Conservation (phyloP, 2,113 vertebrate genomes). For the Cinclus cinclus region DNA sequence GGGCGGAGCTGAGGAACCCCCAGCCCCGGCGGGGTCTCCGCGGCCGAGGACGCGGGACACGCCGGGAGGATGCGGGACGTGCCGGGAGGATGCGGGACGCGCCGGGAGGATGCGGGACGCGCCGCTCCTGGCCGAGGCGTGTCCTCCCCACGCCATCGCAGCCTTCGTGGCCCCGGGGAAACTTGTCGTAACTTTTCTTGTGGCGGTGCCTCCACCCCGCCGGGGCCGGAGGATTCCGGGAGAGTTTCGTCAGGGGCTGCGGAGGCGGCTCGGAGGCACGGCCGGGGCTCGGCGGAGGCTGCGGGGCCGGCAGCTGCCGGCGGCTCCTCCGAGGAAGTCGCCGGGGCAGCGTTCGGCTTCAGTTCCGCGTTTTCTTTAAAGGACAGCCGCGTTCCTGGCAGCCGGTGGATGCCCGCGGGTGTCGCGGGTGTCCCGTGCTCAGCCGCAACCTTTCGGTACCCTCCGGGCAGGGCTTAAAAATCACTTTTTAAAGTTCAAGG, state of each 20-base stretch:
- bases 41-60: neutral
- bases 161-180: neutral
- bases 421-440: neutral
- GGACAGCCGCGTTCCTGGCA: neutral
- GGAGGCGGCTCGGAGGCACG: neutral
- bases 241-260: neutral
- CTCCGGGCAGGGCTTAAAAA: neutral
- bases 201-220: neutral
- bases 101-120: neutral
- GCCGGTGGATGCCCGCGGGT: accelerated
- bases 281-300: neutral
- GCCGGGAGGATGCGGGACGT: neutral
- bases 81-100: neutral
- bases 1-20: too few species aligned
- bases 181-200: neutral
- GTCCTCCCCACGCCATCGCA: neutral
- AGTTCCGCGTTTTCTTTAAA: slow-evolving; percentile 8
- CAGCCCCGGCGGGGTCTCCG: neutral
- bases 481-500: neutral
- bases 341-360: neutral
- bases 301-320: neutral
- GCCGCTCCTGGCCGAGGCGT: neutral
- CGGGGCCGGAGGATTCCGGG: neutral
- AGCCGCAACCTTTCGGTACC: neutral
- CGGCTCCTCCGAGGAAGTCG: neutral